Base-by-base conservation (phyloP, 1,140 invertebrate genomes). In the Hyposmocoma kahamanoa region DNA sequence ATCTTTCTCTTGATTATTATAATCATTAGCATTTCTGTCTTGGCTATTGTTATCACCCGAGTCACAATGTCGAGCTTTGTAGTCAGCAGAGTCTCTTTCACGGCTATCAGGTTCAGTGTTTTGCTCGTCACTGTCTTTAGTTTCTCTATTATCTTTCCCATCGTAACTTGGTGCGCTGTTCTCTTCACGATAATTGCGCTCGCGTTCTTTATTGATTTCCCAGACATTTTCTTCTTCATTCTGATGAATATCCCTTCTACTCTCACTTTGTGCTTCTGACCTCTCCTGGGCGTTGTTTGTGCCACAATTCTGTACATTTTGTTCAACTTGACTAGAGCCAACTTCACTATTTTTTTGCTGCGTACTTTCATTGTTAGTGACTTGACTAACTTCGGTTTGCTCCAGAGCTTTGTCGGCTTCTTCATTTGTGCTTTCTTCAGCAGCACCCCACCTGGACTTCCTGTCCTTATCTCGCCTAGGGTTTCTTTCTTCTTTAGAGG, bases 381-480 rank as follows among this genome's bases (percentile, higher is more conserved):
- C 10, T 20, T 36, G 13, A 47, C 21, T 17, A 22, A 28, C 18
- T 15, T 24, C 43, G 44, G 19, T 32, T 24, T 50, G 48, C 15
- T 48, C 32, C 28, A 22, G 19, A 6, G 19, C 22, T 13, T 1
- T 10, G 1, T 48, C 51, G 0, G 11, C 26, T 34, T 3, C 30
- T 18, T 9, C 34, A 46, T 30, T 19, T 0, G 39, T 42, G 4
- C 50, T 32, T n/a, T 81, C 78, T 2, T 82, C 80, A 0, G 74
- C 68, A 0, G 79, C 82, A 1, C 79, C 82, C 82, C 82, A 85
- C 28, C 82, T 65, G 0, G 79, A 84, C 42, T 84, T 85, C 30
- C 80, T 71, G 54, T 84, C 80, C 54, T 72, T 84, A 22, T 84
- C 77, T 39, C 79, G 58, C 19, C 72, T 64, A 0, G 66, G 42